These are phyloP conservation scores for Megalurothrips usitatus DNA, from an alignment of 2,888 invertebrate genomes.

Conservation along the genomic window DNA sequence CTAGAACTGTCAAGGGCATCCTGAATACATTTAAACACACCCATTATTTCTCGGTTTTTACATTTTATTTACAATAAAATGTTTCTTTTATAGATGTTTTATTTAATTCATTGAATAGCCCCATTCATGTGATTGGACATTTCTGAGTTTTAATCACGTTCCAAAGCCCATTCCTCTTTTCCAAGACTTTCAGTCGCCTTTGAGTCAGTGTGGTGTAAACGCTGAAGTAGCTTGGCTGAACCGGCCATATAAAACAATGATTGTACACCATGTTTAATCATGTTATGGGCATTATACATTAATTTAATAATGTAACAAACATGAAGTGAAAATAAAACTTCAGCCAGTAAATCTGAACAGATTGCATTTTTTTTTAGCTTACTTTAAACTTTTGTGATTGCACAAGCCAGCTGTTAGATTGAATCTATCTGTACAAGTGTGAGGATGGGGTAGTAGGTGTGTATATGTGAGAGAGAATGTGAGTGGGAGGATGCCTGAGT, in stretches of 20 bases:
- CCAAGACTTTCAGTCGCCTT: background rate
- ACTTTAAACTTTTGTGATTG: constrained; percentile 3
- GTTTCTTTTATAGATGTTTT: constrained; percentile 25
- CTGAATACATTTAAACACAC: constrained; percentile 13
- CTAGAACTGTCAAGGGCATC: constrained; percentile 19
- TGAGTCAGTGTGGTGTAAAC: background rate
- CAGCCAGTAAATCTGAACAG: background rate
- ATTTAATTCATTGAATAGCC: constrained; percentile 21
- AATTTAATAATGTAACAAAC: constrained; percentile 9
- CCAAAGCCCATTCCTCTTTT: constrained; percentile 14
- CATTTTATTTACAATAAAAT: constrained; percentile 27
- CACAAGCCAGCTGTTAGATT: background rate
- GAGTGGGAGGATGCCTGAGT: background rate
- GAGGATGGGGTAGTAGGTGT: background rate
- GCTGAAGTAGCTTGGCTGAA: background rate
- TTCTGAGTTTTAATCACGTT: constrained; percentile 4
- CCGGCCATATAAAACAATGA: background rate
- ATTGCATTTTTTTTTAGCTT: constrained; percentile 21
- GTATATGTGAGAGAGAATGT: background rate
- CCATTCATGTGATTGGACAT: constrained; percentile 23
- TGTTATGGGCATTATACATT: constrained; percentile 25
- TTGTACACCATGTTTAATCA: constrained; percentile 13
- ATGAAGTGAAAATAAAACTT: constrained; percentile 24
- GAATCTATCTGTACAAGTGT: background rate
- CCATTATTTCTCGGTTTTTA: constrained; percentile 26